phyloP scores from a whole-genome alignment of 2,888 invertebrate genomes.

The Sturmia bella region DNA sequence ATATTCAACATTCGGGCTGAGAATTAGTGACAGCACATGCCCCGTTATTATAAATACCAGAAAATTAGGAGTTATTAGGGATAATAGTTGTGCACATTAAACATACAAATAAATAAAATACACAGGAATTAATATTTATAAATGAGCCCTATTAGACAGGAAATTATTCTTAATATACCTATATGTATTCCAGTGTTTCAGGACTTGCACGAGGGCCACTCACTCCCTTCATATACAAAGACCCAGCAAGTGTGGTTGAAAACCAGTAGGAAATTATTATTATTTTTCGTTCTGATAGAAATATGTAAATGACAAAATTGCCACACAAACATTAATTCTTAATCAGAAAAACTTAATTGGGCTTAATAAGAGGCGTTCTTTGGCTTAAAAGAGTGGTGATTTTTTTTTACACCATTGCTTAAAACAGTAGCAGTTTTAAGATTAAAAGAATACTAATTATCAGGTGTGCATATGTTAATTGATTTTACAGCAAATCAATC shows the following conservation, averaged over 20 bases:
- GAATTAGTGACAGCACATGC: conserved; percentile 8
- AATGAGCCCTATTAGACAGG: conserved; percentile 7
- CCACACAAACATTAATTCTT: neutral
- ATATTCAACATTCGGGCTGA: conserved; percentile 8
- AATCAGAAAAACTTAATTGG: conserved; percentile 28
- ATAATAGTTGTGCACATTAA: conserved; percentile 22
- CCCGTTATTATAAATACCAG: conserved; percentile 46
- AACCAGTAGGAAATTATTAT: neutral
- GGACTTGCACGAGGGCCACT: neutral
- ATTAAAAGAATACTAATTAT: too few relatives aligned
- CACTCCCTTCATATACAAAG: neutral
- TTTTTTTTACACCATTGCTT: neutral
- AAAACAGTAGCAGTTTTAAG: conserved; percentile 3
- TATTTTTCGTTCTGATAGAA: conserved; percentile 6
- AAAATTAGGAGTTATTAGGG: conserved; percentile 61
- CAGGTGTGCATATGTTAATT: too few relatives aligned
- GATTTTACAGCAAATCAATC: too few relatives aligned
- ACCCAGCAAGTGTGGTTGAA: too few relatives aligned
- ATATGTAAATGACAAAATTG: neutral
- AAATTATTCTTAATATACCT: conserved; percentile 12
- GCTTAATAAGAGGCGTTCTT: neutral
- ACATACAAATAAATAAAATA: neutral
- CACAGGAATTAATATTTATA: neutral
- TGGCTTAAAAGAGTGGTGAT: neutral
- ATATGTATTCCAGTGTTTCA: conserved; percentile 24